Evolutionary conservation across 2,113 vertebrate genomes (phyloP), one percentile per base, ranked within the genome.

Genomic region (Phycodurus eques): DNA sequence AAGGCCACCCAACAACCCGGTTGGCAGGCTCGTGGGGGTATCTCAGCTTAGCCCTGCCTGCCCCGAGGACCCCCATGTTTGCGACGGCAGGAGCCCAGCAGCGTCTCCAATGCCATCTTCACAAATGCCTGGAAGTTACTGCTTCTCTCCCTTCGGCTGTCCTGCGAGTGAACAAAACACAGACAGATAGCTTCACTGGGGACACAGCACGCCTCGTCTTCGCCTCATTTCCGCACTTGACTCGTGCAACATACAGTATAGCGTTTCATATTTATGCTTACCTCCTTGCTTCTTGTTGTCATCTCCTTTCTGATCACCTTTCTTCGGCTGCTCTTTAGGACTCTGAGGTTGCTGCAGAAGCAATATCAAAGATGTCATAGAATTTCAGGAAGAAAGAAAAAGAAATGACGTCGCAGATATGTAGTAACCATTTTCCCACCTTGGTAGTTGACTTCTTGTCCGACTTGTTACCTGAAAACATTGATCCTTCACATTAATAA

Each of bases 141-240:
- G 92, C 90, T 94, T 93, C 94, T 93, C 92, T 93, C 89, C 89
- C 92, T 93, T 93, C 88, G 88, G 92, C 91, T 93, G 91, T 93
- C 92, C 94, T 93, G 90, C 73, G 4, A 81, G 70, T 81, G 79
- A 67, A 86, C 66, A 51, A 75, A 75, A 86, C 70, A 88, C 62
- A 83, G 78, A 88, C 70, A 89, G 83, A 90, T 86, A 90, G 8
- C 71, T 89, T 88, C 74, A 90, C 83, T 89, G 83, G 77, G 80
- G 81, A 88, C 84, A 83, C 14, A 59, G 63, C 76, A 57, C 70
- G 39, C 68, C 67, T 78, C 61, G 67, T 19, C 19, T 10, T 44
- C 73, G 43, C 12, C 70, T 67, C 80, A 46, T 64, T 54, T 74
- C 63, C 46, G 68, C 64, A 44, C 43, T 44, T 44, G 43, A 27